Conservation (phyloP, 2,113 vertebrate species). For the Dromaius novaehollandiae region DNA sequence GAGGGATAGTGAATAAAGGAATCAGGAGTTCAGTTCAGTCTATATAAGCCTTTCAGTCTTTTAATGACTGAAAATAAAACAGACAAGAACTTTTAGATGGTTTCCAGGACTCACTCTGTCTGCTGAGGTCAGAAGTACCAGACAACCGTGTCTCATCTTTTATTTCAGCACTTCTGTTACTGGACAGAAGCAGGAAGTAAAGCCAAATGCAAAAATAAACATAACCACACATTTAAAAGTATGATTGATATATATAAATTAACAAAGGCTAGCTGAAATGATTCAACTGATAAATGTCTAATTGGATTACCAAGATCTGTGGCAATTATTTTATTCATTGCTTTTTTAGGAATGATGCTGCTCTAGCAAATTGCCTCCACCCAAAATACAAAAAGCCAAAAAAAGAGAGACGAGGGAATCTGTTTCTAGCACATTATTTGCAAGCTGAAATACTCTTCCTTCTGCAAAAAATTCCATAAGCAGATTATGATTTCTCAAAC, state of each 20-base stretch:
- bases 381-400: neutral
- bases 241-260: neutral
- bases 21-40: neutral
- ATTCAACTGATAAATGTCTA: neutral
- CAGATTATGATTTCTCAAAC: neutral
- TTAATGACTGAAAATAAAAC: neutral
- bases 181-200: conserved; percentile 41
- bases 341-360: neutral
- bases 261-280: neutral
- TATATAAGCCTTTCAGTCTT: neutral
- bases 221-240: fast-evolving
- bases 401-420: neutral
- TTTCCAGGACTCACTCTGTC: neutral
- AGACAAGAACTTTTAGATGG: neutral
- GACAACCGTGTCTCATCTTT: neutral
- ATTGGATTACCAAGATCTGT: neutral
- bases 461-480: neutral
- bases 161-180: conserved; percentile 34
- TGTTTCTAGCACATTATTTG: neutral
- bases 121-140: neutral
- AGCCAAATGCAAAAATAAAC: neutral
- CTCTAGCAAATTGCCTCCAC: neutral
- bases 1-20: neutral
- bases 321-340: neutral
- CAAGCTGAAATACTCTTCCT: neutral